Percentiles rank a stretch among this genome's conserved stretches.
Conservation (phyloP, 2,113 vertebrate species). For the Semicossyphus pulcher region DNA sequence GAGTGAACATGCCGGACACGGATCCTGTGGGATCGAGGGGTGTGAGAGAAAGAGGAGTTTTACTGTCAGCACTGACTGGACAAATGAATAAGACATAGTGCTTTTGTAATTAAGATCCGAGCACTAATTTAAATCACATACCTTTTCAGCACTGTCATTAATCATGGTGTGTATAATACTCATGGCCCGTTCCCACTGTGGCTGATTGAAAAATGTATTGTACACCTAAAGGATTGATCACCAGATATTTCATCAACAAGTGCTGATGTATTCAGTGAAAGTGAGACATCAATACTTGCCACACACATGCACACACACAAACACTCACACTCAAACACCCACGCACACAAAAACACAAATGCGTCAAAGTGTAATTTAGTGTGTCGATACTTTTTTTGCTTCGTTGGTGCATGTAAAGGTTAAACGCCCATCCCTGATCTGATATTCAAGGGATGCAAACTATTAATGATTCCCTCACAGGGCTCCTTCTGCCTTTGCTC, state of each 20-base stretch:
- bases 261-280: background rate
- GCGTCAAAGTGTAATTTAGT: background rate
- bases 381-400: background rate
- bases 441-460: background rate
- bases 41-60: background rate
- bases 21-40: too few species aligned
- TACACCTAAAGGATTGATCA: constrained; percentile 28
- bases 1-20: too few species aligned
- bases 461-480: background rate
- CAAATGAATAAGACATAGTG: constrained; percentile 2
- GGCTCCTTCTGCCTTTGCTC: background rate
- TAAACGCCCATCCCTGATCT: background rate
- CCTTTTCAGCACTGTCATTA: constrained; percentile 16
- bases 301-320: background rate
- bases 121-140: constrained; percentile 23
- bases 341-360: background rate
- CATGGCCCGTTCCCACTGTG: background rate
- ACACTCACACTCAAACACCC: background rate
- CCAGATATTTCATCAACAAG: constrained; percentile 20
- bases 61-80: background rate
- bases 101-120: constrained; percentile 16
- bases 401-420: constrained; percentile 13
- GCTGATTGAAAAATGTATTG: constrained; percentile 36
- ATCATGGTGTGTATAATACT: constrained; percentile 23
- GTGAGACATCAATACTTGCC: background rate